phyloP scores from a whole-genome alignment of 2,797 vertebrate species.

The Carapus acus region DNA sequence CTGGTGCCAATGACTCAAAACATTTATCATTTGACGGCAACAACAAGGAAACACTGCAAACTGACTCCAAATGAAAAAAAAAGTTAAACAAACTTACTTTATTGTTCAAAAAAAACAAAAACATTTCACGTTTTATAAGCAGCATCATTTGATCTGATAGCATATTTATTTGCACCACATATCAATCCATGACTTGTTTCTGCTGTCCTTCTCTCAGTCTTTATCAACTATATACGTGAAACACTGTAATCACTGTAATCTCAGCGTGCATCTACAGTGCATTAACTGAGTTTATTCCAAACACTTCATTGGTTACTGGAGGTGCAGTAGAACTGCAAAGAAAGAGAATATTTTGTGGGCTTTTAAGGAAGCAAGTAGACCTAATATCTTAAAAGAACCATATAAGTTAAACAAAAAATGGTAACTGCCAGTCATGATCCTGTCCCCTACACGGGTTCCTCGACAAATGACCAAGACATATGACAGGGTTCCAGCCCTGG shows the following conservation, averaged over 20 bases:
- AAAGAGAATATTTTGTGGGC: conserved; percentile 1
- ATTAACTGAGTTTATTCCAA: conserved; percentile 6
- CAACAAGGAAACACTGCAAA: too few species aligned
- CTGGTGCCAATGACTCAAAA: conserved; percentile 8
- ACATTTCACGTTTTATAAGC: too few species aligned
- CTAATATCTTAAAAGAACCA: neutral
- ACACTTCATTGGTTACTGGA: neutral
- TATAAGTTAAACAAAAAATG: too few species aligned
- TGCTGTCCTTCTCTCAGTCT: neutral
- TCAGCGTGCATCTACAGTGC: too few species aligned
- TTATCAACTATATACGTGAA: neutral
- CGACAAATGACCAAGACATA: too few species aligned
- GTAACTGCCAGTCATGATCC: too few species aligned
- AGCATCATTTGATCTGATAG: neutral
- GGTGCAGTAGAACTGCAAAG: neutral
- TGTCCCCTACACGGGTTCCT: too few species aligned
- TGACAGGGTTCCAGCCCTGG: too few species aligned
- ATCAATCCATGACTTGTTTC: neutral
- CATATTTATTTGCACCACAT: conserved; percentile 13
- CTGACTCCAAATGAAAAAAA: conserved; percentile 1
- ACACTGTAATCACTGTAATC: neutral
- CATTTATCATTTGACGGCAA: too few species aligned
- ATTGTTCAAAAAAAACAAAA: conserved; percentile 19
- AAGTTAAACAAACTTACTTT: conserved; percentile 48
- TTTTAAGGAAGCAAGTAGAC: neutral